Evolutionary conservation across 2,888 invertebrate species (phyloP).

Genomic region (Fragum whitleyi): DNA sequence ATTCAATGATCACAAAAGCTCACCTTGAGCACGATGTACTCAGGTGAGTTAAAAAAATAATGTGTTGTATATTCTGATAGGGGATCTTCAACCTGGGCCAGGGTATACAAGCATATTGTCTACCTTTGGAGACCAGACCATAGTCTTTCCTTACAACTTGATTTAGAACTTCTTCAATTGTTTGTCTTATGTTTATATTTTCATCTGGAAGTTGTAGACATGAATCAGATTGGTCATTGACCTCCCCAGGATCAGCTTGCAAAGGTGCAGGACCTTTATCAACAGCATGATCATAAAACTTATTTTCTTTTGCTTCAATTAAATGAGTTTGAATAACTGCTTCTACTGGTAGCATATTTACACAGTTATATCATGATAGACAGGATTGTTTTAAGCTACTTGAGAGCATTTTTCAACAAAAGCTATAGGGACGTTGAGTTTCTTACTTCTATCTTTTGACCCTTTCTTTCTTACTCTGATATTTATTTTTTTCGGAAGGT

Average conservation of each 20-base stretch:
- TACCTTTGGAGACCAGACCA: constrained; percentile 25
- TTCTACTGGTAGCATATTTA: constrained; percentile 44
- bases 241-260: constrained; percentile 31
- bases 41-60: constrained; percentile 63
- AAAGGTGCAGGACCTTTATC: constrained; percentile 47
- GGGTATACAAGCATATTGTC: constrained; percentile 32
- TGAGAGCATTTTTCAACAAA: constrained; percentile 43
- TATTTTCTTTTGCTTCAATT: not conserved
- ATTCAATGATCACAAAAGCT: constrained; percentile 65
- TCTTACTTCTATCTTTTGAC: constrained; percentile 54
- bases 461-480: constrained; percentile 52
- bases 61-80: constrained; percentile 64
- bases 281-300: constrained; percentile 23
- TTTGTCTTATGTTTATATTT: constrained; percentile 17
- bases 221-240: constrained; percentile 38
- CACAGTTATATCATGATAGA: constrained; percentile 49
- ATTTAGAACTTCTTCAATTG: constrained; percentile 32
- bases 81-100: constrained; percentile 59
- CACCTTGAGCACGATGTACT: too few relatives aligned
- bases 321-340: too few relatives aligned
- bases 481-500: constrained; percentile 45
- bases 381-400: constrained; percentile 60
- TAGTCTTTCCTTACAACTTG: constrained; percentile 18
- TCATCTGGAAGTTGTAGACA: constrained; percentile 40
- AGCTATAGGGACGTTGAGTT: constrained; percentile 48